Percentiles rank a stretch among this genome's conserved stretches.
Conservation (phyloP, 1,140 invertebrate genomes). For the Drosophila biarmipes region DNA sequence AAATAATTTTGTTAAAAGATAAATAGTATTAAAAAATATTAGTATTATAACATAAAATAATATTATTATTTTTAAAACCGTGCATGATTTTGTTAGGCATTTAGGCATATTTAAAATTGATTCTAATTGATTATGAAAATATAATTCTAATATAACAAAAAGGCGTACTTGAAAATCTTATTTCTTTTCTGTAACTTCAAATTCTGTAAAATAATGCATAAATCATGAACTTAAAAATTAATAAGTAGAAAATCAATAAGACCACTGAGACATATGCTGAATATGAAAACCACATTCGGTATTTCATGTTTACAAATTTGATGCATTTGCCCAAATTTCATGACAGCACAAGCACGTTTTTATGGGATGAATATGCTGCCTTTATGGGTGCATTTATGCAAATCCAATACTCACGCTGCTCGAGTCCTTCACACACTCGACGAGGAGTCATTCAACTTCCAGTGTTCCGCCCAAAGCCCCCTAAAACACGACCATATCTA, state of each 20-base stretch:
- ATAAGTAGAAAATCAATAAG: background rate
- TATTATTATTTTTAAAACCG: too few species aligned
- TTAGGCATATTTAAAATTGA: too few species aligned
- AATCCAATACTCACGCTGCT: constrained; percentile 22
- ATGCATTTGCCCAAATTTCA: constrained; percentile 22
- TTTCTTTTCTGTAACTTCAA: background rate
- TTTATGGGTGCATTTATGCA: constrained; percentile 45
- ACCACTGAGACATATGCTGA: background rate
- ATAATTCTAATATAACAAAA: too few species aligned
- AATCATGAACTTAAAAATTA: too few species aligned
- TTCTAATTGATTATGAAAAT: too few species aligned
- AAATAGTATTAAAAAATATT: too few species aligned
- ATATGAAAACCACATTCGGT: background rate
- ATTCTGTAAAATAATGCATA: too few species aligned
- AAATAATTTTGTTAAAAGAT: background rate
- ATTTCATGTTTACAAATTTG: constrained; percentile 29
- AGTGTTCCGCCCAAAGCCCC: constrained; percentile 1
- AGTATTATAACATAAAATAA: too few species aligned
- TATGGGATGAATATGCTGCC: constrained; percentile 11
- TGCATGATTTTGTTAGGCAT: too few species aligned
- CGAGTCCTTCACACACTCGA: constrained; percentile 19
- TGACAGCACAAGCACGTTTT: constrained; percentile 11
- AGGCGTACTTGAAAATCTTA: too few species aligned
- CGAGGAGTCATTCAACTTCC: constrained; percentile 49
- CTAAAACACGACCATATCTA: constrained; percentile 29